A percentile compares a stretch with the other conserved stretches of the same genome.
These are phyloP conservation scores for Drosophila eugracilis DNA, from an alignment of 1,140 invertebrate species.

Conservation along the genomic window DNA sequence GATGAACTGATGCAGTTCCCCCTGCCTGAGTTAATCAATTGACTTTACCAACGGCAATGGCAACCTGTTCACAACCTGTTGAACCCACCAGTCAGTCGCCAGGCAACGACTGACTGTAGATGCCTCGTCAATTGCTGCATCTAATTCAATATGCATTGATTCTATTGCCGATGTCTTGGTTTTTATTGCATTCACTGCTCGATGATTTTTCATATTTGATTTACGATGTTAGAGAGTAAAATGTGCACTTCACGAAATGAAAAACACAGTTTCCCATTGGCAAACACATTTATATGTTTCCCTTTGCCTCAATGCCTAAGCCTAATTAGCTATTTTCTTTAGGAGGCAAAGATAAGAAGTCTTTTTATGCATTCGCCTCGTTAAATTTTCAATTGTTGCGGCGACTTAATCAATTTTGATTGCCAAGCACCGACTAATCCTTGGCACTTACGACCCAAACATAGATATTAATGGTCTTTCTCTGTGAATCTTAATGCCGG, in stretches of 20 bases:
- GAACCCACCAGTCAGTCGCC: slow-evolving; percentile 33
- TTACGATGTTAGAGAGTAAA: slow-evolving; percentile 12
- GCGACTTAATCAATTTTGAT: slow-evolving; percentile 50
- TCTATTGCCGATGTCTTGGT: slow-evolving; percentile 6
- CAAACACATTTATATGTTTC: background rate
- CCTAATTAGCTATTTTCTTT: slow-evolving; percentile 15
- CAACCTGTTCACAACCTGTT: slow-evolving; percentile 1
- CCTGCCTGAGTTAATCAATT: slow-evolving; percentile 46
- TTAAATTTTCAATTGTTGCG: slow-evolving; percentile 42
- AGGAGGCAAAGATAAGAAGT: background rate
- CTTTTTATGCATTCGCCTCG: slow-evolving; percentile 3
- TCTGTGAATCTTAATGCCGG: slow-evolving; percentile 41
- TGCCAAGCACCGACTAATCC: slow-evolving; percentile 21
- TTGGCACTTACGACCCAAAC: slow-evolving; percentile 7
- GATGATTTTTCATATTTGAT: slow-evolving; percentile 9
- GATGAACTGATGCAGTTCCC: slow-evolving; percentile 37
- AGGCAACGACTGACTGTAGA: slow-evolving; percentile 4
- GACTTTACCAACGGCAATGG: slow-evolving; percentile 35
- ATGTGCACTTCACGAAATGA: background rate
- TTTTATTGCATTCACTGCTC: slow-evolving; percentile 29
- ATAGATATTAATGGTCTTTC: slow-evolving; percentile 44
- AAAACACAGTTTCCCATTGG: background rate
- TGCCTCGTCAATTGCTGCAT: slow-evolving; percentile 3
- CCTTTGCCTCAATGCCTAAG: background rate
- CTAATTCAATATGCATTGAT: slow-evolving; percentile 48